These are phyloP conservation scores for Lomographa bimaculata DNA, from an alignment of 2,888 invertebrate genomes.

Conservation along the genomic window DNA sequence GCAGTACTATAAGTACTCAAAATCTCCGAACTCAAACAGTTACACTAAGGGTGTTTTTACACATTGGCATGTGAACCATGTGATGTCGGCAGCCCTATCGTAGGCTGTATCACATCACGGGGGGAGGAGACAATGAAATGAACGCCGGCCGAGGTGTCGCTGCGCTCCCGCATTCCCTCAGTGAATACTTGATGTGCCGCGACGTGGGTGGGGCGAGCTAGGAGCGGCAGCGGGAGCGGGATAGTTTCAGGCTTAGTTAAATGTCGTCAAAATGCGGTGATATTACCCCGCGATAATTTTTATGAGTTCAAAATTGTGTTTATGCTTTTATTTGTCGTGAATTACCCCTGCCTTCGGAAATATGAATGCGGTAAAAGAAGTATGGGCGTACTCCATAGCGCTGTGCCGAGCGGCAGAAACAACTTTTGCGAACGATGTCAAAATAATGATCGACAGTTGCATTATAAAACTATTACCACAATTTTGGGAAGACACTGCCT, in stretches of 20 bases:
- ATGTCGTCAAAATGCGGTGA: slow-evolving; percentile 31
- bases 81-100: slow-evolving; percentile 19
- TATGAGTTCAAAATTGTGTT: slow-evolving; percentile 82
- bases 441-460: too few relatives aligned
- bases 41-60: too few relatives aligned
- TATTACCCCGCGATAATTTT: slow-evolving; percentile 72
- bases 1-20: too few relatives aligned
- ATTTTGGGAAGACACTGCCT: too few relatives aligned
- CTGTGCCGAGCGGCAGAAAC: too few relatives aligned
- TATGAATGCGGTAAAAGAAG: slow-evolving; percentile 71
- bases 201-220: slow-evolving; percentile 36
- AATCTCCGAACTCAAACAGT: too few relatives aligned
- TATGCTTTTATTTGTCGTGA: slow-evolving; percentile 69
- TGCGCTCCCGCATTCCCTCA: slow-evolving; percentile 73
- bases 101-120: slow-evolving; percentile 34
- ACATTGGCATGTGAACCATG: too few relatives aligned
- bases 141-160: slow-evolving; percentile 74
- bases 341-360: slow-evolving; percentile 67
- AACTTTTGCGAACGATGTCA: too few relatives aligned
- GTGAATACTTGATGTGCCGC: slow-evolving; percentile 79
- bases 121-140: slow-evolving; percentile 77
- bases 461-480: too few relatives aligned
- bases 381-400: slow-evolving; percentile 45
- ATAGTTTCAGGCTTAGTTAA: too few relatives aligned
- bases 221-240: slow-evolving; percentile 35